These are phyloP conservation scores for Odontocerum albicorne DNA, from an alignment of 2,888 invertebrate genomes.

Conservation along the genomic window DNA sequence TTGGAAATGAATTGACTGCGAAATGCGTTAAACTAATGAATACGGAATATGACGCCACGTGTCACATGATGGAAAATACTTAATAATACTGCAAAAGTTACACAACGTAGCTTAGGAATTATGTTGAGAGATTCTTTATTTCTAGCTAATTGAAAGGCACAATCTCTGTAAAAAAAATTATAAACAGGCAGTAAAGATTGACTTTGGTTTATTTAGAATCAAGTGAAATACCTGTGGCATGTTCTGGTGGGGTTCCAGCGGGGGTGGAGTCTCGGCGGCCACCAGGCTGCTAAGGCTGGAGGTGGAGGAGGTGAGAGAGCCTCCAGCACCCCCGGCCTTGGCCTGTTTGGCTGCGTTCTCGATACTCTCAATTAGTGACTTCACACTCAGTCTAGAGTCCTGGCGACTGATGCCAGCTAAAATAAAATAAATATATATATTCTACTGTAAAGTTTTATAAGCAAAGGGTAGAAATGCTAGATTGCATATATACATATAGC, in stretches of 20 bases:
- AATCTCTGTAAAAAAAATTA: neutral
- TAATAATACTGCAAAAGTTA: too few relatives aligned
- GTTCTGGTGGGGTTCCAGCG: slow-evolving; percentile 46
- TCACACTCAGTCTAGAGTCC: slow-evolving; percentile 84
- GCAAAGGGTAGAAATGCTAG: too few relatives aligned
- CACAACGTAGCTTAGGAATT: too few relatives aligned
- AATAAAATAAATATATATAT: too few relatives aligned
- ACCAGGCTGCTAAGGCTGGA: slow-evolving; percentile 41
- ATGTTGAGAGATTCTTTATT: neutral
- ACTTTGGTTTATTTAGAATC: too few relatives aligned
- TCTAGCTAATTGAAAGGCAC: neutral
- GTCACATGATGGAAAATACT: too few relatives aligned
- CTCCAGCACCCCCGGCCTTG: slow-evolving; percentile 42
- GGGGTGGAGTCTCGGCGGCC: slow-evolving; percentile 48
- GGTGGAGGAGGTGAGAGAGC: slow-evolving; percentile 26
- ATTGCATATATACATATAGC: too few relatives aligned
- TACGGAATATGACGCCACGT: too few relatives aligned
- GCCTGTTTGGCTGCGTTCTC: slow-evolving; percentile 83
- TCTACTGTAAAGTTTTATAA: too few relatives aligned
- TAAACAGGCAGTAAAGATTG: too few relatives aligned
- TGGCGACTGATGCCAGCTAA: slow-evolving; percentile 56
- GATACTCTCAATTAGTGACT: slow-evolving; percentile 88
- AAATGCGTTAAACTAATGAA: too few relatives aligned
- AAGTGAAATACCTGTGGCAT: slow-evolving; percentile 47
- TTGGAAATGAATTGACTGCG: too few relatives aligned